Evolutionary conservation across 1,140 invertebrate genomes (phyloP).

Genomic region (Hyposmocoma kahamanoa): DNA sequence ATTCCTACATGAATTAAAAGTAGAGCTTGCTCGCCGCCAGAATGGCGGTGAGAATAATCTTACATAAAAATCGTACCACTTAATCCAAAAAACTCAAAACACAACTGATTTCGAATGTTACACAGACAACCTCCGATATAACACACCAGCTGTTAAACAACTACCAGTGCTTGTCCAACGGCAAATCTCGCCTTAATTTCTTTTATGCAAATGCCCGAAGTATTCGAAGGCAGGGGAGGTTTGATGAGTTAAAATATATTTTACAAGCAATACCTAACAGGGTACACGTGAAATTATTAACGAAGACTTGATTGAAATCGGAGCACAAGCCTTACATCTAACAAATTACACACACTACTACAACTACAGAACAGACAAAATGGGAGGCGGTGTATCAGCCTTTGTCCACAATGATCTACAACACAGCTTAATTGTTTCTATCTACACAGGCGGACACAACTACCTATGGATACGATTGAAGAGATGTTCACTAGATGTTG

Average conservation of each 20-base stretch:
- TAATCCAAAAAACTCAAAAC: conserved; percentile 10
- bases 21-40: background rate
- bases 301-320: conserved; percentile 11
- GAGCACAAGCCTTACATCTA: background rate
- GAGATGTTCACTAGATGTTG: conserved; percentile 4
- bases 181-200: background rate
- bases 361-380: conserved; percentile 2
- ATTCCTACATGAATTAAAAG: background rate
- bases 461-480: conserved; percentile 4
- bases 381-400: conserved; percentile 8
- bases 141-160: conserved; percentile 1
- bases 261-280: background rate
- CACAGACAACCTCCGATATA: background rate
- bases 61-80: too few relatives aligned
- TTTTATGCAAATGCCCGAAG: conserved; percentile 8
- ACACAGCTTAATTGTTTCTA: background rate
- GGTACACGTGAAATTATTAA: conserved; percentile 1
- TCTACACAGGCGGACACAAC: conserved; percentile 5
- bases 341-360: conserved; percentile 8
- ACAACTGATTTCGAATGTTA: background rate
- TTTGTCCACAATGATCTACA: conserved; percentile 7
- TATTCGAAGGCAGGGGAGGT: background rate
- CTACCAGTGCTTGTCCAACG: background rate
- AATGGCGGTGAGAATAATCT: background rate
- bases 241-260: conserved; percentile 10